phyloP scores from a whole-genome alignment of 1,140 invertebrate species.

The Drosophila chauvacae region DNA sequence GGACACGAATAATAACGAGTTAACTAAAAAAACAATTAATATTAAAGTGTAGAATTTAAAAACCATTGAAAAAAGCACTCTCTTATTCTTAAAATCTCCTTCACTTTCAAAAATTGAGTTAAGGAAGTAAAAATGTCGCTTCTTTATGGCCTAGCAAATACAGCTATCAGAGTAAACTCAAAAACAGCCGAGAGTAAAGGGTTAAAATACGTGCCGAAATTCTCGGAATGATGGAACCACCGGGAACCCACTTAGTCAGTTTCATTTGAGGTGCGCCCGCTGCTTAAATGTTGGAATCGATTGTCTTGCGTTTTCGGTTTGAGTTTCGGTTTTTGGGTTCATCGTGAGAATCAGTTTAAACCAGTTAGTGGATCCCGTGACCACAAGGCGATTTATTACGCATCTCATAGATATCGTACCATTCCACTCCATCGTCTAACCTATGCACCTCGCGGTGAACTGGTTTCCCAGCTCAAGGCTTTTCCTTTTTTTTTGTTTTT shows the following conservation, averaged over 20 bases:
- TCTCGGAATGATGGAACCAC: slow-evolving; percentile 8
- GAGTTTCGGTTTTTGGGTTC: slow-evolving; percentile 17
- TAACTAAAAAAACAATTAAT: not conserved
- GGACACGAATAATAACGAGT: not conserved
- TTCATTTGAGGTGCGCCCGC: slow-evolving; percentile 20
- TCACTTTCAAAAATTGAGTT: not conserved
- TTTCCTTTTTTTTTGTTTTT: slow-evolving; percentile 14
- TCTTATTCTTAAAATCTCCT: no score
- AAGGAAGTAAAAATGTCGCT: not conserved
- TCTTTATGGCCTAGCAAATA: slow-evolving; percentile 5
- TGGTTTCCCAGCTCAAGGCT: slow-evolving; percentile 40
- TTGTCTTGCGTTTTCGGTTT: slow-evolving; percentile 1
- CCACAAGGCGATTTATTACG: slow-evolving; percentile 24
- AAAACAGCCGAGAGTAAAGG: not conserved
- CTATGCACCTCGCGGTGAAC: slow-evolving; percentile 20
- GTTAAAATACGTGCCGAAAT: slow-evolving; percentile 5
- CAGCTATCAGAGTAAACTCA: not conserved
- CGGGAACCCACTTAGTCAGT: slow-evolving; percentile 7
- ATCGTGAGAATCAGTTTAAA: slow-evolving; percentile 27
- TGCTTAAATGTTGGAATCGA: slow-evolving; percentile 10
- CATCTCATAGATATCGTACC: slow-evolving; percentile 41
- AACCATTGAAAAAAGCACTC: not conserved
- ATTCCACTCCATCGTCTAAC: slow-evolving; percentile 20
- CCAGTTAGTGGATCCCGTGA: slow-evolving; percentile 35
- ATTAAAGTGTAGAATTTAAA: not conserved